Percentiles rank a stretch among this genome's conserved stretches.
These are phyloP conservation scores for Troides helena DNA, from an alignment of 2,888 invertebrate genomes.

Conservation along the genomic window DNA sequence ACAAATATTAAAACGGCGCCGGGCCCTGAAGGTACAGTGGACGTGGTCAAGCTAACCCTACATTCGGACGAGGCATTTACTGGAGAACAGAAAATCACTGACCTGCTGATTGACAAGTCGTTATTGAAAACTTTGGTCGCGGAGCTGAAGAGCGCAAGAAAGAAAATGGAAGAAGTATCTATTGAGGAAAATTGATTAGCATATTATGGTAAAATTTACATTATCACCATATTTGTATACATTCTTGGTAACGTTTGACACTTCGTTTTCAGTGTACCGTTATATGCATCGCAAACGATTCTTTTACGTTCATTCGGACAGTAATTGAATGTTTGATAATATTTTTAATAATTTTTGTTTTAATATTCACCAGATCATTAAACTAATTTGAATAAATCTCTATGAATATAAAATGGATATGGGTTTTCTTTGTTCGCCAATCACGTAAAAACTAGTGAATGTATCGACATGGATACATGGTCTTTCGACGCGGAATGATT, in stretches of 20 bases:
- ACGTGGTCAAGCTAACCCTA: constrained; percentile 55
- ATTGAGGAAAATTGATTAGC: constrained; percentile 17
- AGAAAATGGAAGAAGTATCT: constrained; percentile 60
- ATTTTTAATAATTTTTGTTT: too few species aligned
- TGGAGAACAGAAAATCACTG: constrained; percentile 51
- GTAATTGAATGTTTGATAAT: too few species aligned
- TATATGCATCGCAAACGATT: too few species aligned
- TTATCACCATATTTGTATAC: not conserved
- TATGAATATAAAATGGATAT: too few species aligned
- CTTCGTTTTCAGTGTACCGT: too few species aligned
- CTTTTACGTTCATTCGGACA: too few species aligned
- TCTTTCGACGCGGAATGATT: too few species aligned
- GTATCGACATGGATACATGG: too few species aligned
- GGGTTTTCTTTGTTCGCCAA: too few species aligned
- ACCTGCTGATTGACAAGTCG: constrained; percentile 58
- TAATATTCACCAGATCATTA: too few species aligned
- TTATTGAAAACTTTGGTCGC: constrained; percentile 50
- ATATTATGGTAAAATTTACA: not conserved
- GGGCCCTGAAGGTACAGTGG: constrained; percentile 58
- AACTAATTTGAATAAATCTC: too few species aligned
- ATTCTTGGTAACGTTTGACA: not conserved
- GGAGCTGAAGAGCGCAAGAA: constrained; percentile 58
- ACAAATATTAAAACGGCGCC: constrained; percentile 50
- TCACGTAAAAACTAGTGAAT: too few species aligned
- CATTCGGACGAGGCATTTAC: constrained; percentile 55